Evolutionary conservation across 1,140 invertebrate genomes (phyloP), one percentile per base, ranked within the genome.

Genomic region (Monomorium pharaonis): DNA sequence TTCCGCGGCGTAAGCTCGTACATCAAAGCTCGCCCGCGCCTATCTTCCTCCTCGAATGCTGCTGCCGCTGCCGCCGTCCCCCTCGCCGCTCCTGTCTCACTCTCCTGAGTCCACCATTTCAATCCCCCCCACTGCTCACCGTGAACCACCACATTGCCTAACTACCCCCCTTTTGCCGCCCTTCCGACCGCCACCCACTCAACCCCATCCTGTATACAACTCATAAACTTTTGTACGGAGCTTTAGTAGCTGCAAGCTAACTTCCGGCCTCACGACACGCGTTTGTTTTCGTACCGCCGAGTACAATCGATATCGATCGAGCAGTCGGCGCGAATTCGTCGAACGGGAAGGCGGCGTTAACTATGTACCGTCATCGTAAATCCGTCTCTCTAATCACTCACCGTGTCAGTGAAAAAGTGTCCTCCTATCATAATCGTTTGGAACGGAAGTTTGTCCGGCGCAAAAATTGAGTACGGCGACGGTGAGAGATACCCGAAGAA

Each of bases 21-120:
- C 93, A 94, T 94, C 94, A 95, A 94, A 93, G 93, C 94, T 93
- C 91, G 93, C 86, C 92, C 89, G 88, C 91, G 92, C 92, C 92
- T 92, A 91, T 94, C 94, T 92, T 93, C 89, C 91, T 92, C 93
- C 84, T 88, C 90, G 91, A 92, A 90, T 93, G 88, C 89, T 87
- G 88, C 78, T 84, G 85, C 88, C 21, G 49, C 80, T 18, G 49
- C 80, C 65, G 62, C 78, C 65, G 44, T 51, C 54, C 77, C 42
- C 62, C 69, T 83, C 78, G n/a, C 76, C 54, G 63, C 62, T 47
- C 58, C 80, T 88, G 86, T 88, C 81, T 75, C 89, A 44, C 67
- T 76, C 80, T 85, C 56, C 84, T 83, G 70, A 88, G 63, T 76
- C 81, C 75, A 87, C 80, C 30, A 67, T 84, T 87, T 78, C 67